Percentiles rank a stretch among this genome's conserved stretches.
Conservation (phyloP, 2,113 vertebrate genomes). For the Sturnira hondurensis region DNA sequence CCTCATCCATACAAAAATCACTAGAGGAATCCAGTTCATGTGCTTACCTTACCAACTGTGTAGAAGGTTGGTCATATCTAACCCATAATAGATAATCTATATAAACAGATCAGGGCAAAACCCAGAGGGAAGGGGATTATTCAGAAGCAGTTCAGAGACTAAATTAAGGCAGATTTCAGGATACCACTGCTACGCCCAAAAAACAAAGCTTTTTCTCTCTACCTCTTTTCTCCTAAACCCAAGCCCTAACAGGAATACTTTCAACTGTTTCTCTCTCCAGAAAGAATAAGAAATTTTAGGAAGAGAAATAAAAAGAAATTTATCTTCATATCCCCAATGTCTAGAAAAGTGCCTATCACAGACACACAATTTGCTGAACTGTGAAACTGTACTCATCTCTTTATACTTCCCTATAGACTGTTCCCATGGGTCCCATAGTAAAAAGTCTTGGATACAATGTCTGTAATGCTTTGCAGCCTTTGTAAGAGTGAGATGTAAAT, state of each 20-base stretch:
- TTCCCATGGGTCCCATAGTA: not conserved
- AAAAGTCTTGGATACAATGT: not conserved
- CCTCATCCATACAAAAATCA: not conserved
- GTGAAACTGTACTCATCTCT: not conserved
- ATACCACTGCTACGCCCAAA: not conserved
- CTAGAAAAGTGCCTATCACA: not conserved
- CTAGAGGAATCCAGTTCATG: not conserved
- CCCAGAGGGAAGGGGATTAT: accelerated
- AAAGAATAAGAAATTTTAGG: not conserved
- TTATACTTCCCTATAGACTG: not conserved
- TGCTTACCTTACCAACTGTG: not conserved
- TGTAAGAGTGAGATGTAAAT: not conserved
- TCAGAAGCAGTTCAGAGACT: not conserved
- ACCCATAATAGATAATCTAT: not conserved
- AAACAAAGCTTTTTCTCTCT: not conserved
- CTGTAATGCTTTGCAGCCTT: not conserved
- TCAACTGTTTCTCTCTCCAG: not conserved
- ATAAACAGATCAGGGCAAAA: not conserved
- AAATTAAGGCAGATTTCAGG: not conserved
- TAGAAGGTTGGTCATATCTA: not conserved
- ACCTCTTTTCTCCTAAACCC: not conserved
- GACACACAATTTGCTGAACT: not conserved
- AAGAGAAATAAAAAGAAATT: not conserved
- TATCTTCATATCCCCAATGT: not conserved
- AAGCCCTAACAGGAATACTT: not conserved